Evolutionary conservation across 2,888 invertebrate species (phyloP), one percentile per base, ranked within the genome.

Genomic region (Ormyrus pomaceus): DNA sequence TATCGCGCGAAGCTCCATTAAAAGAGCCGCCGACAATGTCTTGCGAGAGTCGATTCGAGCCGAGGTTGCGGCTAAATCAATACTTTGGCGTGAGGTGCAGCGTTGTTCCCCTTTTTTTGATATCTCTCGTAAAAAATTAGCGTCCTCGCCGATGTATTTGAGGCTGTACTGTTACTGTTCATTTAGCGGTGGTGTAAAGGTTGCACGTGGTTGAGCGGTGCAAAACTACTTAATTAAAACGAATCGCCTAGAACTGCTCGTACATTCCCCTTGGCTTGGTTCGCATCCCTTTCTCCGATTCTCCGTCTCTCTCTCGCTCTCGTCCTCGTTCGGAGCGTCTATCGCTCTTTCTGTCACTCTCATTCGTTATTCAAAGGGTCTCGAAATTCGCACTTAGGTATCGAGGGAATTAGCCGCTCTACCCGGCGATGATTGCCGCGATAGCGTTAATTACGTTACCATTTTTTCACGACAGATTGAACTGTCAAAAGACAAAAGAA

Each of bases 161-260:
- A 19, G 19, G 19, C 19, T 19, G 19, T 19, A 19, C 19, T 19
- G 1, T 78, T 65, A 68, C 66, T 61, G 62, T 73, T 73, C 69
- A 64, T 46, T 80, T 81, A 70, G 71, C 66, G 59, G 65, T 53
- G 19, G 34, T 71, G 53, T 50, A 51, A 59, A 64, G 7, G 13
- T 19, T 46, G 55, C 62, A 6, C 19, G 62, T 45, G 46, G 79
- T 58, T 66, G 46, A 19, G 48, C 53, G 81, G 83, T 84, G 84
- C 84, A 84, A 84, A 85, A 85, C 84, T 84, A 84, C 86, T 86
- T 87, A 88, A 88, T 88, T 88, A 86, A 87, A 88, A 87, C 86
- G 85, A 87, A 87, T 86, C 84, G 86, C 86, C 80, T 59, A 50
- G 56, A 72, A 68, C 72, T 68, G 76, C 79, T 50, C 78, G 58